Percentiles rank a stretch among this genome's conserved stretches.
phyloP scores from a whole-genome alignment of 1,140 invertebrate genomes.

The Saccostrea glomerata region DNA sequence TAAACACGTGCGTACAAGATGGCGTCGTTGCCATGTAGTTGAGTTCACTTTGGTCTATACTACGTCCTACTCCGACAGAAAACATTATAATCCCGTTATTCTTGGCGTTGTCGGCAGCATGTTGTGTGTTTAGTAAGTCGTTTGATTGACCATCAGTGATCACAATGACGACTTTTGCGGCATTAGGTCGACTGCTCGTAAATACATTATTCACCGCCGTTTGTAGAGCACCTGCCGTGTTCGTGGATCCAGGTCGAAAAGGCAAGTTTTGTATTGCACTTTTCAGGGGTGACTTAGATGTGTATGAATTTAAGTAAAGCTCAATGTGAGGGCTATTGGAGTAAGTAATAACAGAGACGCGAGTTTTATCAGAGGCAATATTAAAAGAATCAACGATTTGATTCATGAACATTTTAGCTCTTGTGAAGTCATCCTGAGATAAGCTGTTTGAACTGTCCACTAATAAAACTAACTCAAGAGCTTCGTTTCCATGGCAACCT shows the following conservation, averaged over 20 bases:
- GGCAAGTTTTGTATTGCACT: constrained; percentile 53
- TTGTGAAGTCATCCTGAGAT: constrained; percentile 48
- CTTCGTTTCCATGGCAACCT: constrained; percentile 62
- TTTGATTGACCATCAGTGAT: constrained; percentile 66
- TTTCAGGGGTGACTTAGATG: constrained; percentile 37
- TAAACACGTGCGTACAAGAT: constrained; percentile 68
- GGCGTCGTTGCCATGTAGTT: constrained; percentile 63
- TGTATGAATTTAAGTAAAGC: constrained; percentile 49
- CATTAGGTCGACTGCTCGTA: constrained; percentile 47
- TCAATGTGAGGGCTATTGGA: constrained; percentile 13
- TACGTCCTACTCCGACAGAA: constrained; percentile 63
- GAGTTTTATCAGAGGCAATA: constrained; percentile 45
- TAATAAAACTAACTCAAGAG: constrained; percentile 60
- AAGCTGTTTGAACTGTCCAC: constrained; percentile 60
- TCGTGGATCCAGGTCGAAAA: constrained; percentile 55
- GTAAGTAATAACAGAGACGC: constrained; percentile 46
- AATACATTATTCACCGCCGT: constrained; percentile 55
- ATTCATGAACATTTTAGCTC: constrained; percentile 55
- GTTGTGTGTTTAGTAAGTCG: constrained; percentile 53
- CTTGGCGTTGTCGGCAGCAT: constrained; percentile 56
- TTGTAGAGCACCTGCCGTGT: constrained; percentile 58
- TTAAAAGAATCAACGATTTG: constrained; percentile 46
- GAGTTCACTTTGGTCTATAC: constrained; percentile 55
- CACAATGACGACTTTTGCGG: constrained; percentile 57
- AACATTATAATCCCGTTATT: constrained; percentile 61